A percentile compares a stretch with the other conserved stretches of the same genome.
phyloP scores from a whole-genome alignment of 2,113 vertebrate species.

The Furnarius figulus region DNA sequence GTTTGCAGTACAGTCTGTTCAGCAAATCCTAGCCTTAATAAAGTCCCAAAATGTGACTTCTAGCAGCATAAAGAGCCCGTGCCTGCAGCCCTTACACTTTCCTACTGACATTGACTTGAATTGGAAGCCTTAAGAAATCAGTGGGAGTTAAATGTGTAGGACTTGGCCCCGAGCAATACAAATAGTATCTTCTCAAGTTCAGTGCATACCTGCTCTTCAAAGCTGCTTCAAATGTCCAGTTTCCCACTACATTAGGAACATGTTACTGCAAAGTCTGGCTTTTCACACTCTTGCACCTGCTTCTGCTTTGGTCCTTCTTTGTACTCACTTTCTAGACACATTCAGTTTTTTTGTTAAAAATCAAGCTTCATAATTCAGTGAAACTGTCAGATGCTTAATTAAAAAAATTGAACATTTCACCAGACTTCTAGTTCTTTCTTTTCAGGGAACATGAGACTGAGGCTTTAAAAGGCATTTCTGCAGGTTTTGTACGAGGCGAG shows the following conservation, averaged over 20 bases:
- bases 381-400: not conserved
- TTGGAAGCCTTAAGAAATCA: slow-evolving; percentile 24
- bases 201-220: not conserved
- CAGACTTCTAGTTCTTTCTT: not conserved
- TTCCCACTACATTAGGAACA: not conserved
- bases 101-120: not conserved
- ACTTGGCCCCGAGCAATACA: not conserved
- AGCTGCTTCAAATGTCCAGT: not conserved
- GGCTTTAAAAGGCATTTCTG: not conserved
- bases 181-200: not conserved
- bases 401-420: not conserved
- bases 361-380: not conserved
- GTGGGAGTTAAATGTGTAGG: not conserved
- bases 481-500: not conserved
- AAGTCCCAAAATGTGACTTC: slow-evolving; percentile 1
- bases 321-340: not conserved
- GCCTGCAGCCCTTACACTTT: not conserved
- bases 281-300: not conserved
- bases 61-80: not conserved
- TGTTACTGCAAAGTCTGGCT: not conserved
- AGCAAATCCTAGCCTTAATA: slow-evolving; percentile 23
- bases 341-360: not conserved
- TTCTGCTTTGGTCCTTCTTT: not conserved
- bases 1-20: slow-evolving; percentile 50
- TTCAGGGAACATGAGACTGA: not conserved